Percentiles rank a stretch among this genome's conserved stretches.
phyloP scores from a whole-genome alignment of 2,888 invertebrate species.

The Euzophera pinguis region DNA sequence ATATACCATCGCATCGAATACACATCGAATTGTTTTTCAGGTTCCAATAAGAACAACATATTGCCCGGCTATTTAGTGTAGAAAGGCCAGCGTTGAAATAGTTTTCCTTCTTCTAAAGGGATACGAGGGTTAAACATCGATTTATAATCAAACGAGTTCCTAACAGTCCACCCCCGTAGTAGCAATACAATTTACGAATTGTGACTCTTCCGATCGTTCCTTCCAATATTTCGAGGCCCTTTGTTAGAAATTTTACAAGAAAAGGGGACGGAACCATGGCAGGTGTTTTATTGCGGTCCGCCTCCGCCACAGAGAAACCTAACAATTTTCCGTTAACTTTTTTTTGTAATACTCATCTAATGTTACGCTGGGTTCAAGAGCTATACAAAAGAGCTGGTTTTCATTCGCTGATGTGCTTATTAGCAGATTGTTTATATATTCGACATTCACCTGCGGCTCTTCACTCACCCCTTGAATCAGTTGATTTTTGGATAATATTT shows the following conservation, averaged over 20 bases:
- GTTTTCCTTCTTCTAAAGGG: too few species aligned
- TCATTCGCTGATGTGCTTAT: slow-evolving; percentile 1
- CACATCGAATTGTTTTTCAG: too few species aligned
- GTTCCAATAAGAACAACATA: too few species aligned
- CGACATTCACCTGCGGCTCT: too few species aligned
- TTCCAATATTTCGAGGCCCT: not conserved
- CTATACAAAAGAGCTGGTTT: slow-evolving; percentile 14
- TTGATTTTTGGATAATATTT: too few species aligned
- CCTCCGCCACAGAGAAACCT: slow-evolving; percentile 38
- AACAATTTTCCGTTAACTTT: slow-evolving; percentile 29
- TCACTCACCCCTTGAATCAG: too few species aligned
- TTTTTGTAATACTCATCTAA: slow-evolving; percentile 23
- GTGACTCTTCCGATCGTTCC: not conserved
- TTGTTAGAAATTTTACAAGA: slow-evolving; percentile 11
- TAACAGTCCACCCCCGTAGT: too few species aligned
- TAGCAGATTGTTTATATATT: not conserved
- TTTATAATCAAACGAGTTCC: too few species aligned
- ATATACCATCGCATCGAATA: too few species aligned
- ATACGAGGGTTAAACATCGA: too few species aligned
- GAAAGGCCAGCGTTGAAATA: too few species aligned
- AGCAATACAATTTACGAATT: not conserved
- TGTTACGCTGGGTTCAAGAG: slow-evolving; percentile 19
- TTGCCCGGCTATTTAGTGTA: too few species aligned
- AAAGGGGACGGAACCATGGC: slow-evolving; percentile 26
- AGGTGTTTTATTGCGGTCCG: slow-evolving; percentile 49